Percentiles rank a stretch among this genome's conserved stretches.
These are phyloP conservation scores for Cololabis saira DNA, from an alignment of 2,113 vertebrate species.

Conservation along the genomic window DNA sequence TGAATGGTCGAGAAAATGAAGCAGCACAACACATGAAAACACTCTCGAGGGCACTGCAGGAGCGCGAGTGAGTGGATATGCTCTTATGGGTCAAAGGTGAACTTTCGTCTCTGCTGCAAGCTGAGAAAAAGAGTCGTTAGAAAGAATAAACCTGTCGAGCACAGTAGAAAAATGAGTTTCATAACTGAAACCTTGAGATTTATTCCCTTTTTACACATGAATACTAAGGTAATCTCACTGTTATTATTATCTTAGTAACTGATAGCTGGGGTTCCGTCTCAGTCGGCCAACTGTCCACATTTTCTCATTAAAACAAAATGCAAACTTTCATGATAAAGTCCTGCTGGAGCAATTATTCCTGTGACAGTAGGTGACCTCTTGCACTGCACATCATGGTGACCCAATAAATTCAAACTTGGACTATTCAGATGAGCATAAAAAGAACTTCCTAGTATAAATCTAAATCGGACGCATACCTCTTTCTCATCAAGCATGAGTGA, in stretches of 20 bases:
- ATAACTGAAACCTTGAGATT: constrained; percentile 33
- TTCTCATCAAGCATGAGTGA: constrained; percentile 66
- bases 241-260: constrained; percentile 36
- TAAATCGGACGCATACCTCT: constrained; percentile 54
- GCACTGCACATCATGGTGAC: constrained; percentile 17
- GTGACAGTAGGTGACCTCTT: constrained; percentile 32
- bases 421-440: constrained; percentile 53
- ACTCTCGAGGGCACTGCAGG: constrained; percentile 29
- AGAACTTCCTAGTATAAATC: constrained; percentile 53
- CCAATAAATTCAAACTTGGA: constrained; percentile 30
- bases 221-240: not conserved
- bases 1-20: constrained; percentile 57
- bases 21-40: constrained; percentile 48
- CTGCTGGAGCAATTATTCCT: constrained; percentile 21
- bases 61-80: constrained; percentile 44
- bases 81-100: constrained; percentile 56
- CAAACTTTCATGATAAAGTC: constrained; percentile 9
- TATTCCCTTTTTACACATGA: constrained; percentile 27
- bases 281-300: constrained; percentile 15
- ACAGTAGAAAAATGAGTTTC: constrained; percentile 37
- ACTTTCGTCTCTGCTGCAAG: constrained; percentile 11
- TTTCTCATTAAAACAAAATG: constrained; percentile 28
- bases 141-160: constrained; percentile 25
- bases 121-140: constrained; percentile 14
- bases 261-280: constrained; percentile 31